Base-by-base conservation (phyloP, 2,113 vertebrate genomes). In the Cyanocitta stelleri region DNA sequence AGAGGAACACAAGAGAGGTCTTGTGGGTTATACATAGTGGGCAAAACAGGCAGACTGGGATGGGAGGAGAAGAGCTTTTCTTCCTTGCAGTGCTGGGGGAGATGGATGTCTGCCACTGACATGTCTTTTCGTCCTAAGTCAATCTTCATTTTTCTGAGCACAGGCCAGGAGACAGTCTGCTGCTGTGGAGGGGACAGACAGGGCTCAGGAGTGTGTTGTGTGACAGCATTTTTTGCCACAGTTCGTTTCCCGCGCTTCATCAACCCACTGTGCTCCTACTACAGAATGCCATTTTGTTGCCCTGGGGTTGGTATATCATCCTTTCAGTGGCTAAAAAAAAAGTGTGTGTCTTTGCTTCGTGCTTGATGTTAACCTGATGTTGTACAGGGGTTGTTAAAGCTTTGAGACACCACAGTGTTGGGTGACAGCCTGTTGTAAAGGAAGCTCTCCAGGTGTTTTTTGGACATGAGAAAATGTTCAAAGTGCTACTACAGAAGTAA, bases 11-110 rank as follows among this genome's bases (percentile, higher is more conserved):
- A 58, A 35, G 16, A 37, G 35, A 61, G 58, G 58, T 61, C 35
- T 37, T 27, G 21, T 54, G 78, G 71, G 58, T 95, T 88, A 46
- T 33, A 11, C 26, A 1, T 0, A 27, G 64, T 49, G 91, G 64
- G 77, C 77, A 89, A 74, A 87, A 49, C 64, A 78, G 69, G 61
- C 81, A 85, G 95, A 72, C 52, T 51, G 78, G 52, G 61, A 78
- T 87, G 69, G 85, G 92, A 78, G 76, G 64, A 86, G 30, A 35
- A 56, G 44, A 72, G 85, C 69, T 93, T 94, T 63, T 21, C 56
- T 41, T 16, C 4, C 52, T 63, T 23, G 32, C 39, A 22, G 14
- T 61, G 62, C 44, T 61, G 81, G 77, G 35, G 32, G 86, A 41
- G 56, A 64, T 91, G 87, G 52, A 39, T 93, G 63, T 61, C 54